Percentiles rank a stretch among this genome's conserved stretches.
Conservation (phyloP, 2,888 invertebrate genomes). For the Eupithecia abbreviata region DNA sequence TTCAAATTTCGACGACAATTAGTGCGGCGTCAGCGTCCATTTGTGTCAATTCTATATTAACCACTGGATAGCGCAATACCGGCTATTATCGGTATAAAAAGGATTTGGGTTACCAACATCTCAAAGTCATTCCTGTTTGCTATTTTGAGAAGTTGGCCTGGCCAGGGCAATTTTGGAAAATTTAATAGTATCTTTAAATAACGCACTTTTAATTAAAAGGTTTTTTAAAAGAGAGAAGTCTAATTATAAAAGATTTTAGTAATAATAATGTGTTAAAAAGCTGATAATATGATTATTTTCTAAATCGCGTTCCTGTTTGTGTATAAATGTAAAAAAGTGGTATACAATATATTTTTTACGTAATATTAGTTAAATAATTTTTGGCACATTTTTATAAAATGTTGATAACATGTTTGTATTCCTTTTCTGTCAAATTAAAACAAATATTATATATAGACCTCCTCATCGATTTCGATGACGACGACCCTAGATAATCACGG, state of each 20-base stretch:
- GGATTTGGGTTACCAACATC: not conserved
- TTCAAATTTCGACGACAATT: constrained; percentile 4
- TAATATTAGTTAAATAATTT: too few relatives aligned
- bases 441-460: too few relatives aligned
- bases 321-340: not conserved
- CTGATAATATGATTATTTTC: too few relatives aligned
- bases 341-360: not conserved
- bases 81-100: not conserved
- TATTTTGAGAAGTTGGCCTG: not conserved
- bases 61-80: not conserved
- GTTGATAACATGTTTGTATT: too few relatives aligned
- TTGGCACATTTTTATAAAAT: not conserved
- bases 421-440: too few relatives aligned
- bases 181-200: too few relatives aligned
- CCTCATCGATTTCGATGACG: too few relatives aligned
- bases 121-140: not conserved
- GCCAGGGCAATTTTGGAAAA: not conserved
- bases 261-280: too few relatives aligned
- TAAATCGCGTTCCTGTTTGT: not conserved
- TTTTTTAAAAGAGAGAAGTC: too few relatives aligned
- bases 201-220: too few relatives aligned
- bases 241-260: too few relatives aligned
- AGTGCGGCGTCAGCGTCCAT: not conserved
- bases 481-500: too few relatives aligned
- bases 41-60: not conserved